Percentiles rank a stretch among this genome's conserved stretches.
Conservation (phyloP, 2,888 invertebrate genomes). For the Anarsia innoxiella region DNA sequence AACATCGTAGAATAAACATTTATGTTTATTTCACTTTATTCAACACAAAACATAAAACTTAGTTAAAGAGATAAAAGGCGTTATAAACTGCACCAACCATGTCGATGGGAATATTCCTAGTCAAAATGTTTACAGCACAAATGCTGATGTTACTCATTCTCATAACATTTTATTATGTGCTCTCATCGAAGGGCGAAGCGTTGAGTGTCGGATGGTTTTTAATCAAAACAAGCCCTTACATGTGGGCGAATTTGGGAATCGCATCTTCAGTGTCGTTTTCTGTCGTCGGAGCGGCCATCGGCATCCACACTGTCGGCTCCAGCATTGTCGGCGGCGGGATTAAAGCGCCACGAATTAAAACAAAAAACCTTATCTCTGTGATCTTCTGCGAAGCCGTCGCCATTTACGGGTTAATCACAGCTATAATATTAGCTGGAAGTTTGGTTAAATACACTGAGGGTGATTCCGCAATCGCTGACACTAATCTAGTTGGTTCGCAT, state of each 20-base stretch:
- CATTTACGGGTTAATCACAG: slow-evolving; percentile 98
- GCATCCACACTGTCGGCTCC: slow-evolving; percentile 97
- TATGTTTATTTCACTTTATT: no score
- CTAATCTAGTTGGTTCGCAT: slow-evolving; percentile 90
- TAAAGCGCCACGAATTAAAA: slow-evolving; percentile 98
- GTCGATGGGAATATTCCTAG: no score
- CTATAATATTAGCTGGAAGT: slow-evolving; percentile 94
- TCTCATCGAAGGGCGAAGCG: slow-evolving; percentile 80
- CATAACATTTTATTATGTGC: background rate
- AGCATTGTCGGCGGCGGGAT: slow-evolving; percentile 99
- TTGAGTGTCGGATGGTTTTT: slow-evolving; percentile 94
- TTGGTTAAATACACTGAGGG: slow-evolving; percentile 76
- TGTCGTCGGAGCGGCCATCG: slow-evolving; percentile 98
- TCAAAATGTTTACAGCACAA: no score
- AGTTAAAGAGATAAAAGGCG: no score
- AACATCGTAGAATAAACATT: no score
- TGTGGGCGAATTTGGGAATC: slow-evolving; percentile 97
- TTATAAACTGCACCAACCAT: no score
- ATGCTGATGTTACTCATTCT: no score
- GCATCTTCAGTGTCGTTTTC: slow-evolving; percentile 96
- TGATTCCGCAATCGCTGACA: slow-evolving; percentile 53
- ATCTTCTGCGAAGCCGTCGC: slow-evolving; percentile 99
- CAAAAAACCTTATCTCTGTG: slow-evolving; percentile 99
- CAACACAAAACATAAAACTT: no score
- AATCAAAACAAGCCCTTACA: slow-evolving; percentile 92